Conservation (phyloP, 2,888 invertebrate species). For the Quadroppia sp. region DNA sequence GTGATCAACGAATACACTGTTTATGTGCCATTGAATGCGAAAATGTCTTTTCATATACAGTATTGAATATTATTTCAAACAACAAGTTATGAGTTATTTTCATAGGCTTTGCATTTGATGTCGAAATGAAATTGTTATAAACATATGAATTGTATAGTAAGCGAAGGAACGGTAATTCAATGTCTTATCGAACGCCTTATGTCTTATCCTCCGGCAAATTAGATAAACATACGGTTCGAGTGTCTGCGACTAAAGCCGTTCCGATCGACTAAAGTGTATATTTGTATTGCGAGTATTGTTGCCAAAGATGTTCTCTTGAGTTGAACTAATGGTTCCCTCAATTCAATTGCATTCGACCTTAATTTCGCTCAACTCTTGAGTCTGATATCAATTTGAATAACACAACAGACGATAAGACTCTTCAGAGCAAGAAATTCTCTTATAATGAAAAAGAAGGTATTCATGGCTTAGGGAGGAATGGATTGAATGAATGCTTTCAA, state of each 20-base stretch:
- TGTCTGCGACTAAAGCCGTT: not conserved
- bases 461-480: not conserved
- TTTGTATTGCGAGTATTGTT: not conserved
- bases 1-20: not conserved
- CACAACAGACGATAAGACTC: constrained; percentile 12
- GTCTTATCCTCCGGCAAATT: constrained; percentile 28
- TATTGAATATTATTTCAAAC: not conserved
- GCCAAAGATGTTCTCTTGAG: not conserved
- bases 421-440: not conserved
- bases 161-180: constrained; percentile 14
- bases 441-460: constrained; percentile 3
- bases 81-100: constrained; percentile 32
- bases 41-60: not conserved
- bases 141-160: not conserved
- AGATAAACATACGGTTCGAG: constrained; percentile 23
- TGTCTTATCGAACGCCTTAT: constrained; percentile 28
- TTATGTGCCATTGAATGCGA: not conserved
- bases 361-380: not conserved
- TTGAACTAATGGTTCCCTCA: not conserved
- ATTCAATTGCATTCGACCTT: not conserved
- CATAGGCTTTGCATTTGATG: not conserved
- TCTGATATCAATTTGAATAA: constrained; percentile 28
- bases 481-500: not conserved
- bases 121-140: not conserved
- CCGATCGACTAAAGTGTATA: not conserved